Evolutionary conservation across 1,140 invertebrate genomes (phyloP), one percentile per base, ranked within the genome.

Genomic region (Holotrichia oblita): DNA sequence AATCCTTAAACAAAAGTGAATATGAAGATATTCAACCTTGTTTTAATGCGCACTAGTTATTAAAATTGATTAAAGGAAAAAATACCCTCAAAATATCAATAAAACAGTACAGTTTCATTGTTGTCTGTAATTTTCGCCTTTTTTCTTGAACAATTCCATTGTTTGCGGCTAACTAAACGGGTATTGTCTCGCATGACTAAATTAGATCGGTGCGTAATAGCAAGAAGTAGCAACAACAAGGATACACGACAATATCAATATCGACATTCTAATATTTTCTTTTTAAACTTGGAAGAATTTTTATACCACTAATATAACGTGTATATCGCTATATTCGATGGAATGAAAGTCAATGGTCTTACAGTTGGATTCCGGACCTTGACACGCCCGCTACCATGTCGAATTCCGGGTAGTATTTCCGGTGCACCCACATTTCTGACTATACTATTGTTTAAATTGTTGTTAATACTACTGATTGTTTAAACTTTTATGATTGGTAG

Each of bases 341-440:
- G 12, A 48, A 14, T 48, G 44, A 48, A 48, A 48, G 44, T 48
- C 44, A 48, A 48, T 48, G 44, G 44, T 48, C 44, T 42, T 9
- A 12, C 12, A 9, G 41, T 7, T 42, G 8, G 8, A 42, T 12
- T 42, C 12, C n/a, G 44, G n/a, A 48, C 44, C 44, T 48, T 48
- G 44, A 48, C 44, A 12, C 44, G 44, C 44, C 44, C 44, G 44
- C n/a, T 48, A 48, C 44, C 44, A 48, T 6, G 44, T n/a, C 12
- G 44, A 48, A 48, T 48, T 48, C 44, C 44, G 44, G 44, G 44
- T 48, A n/a, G 12, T 48, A 48, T 48, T 48, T 48, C 44, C 44
- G 44, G 44, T 48, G 44, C 44, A 10, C 44, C 44, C 44, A 48
- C 44, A 48, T n/a, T 10, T 42, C 10, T 42, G 41, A 42, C 41